These are phyloP conservation scores for Halesus radiatus DNA, from an alignment of 1,140 invertebrate genomes.

Conservation along the genomic window DNA sequence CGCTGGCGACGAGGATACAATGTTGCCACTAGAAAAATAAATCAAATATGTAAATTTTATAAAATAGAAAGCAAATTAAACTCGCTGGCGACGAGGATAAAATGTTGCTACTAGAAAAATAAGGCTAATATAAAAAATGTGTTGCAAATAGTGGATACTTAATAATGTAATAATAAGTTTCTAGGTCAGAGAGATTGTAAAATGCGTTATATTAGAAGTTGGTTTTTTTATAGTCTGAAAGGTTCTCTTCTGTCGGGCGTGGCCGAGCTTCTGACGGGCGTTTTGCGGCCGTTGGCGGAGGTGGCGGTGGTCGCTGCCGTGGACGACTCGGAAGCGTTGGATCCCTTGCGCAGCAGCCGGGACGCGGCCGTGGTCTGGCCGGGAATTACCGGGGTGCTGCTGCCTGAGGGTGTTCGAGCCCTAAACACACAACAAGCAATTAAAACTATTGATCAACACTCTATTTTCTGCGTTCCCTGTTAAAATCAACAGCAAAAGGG, in stretches of 20 bases:
- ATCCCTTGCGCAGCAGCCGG: conserved; percentile 75
- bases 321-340: conserved; percentile 78
- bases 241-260: conserved; percentile 69
- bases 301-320: conserved; percentile 64
- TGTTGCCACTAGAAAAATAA: too few species aligned
- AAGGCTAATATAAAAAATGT: too few species aligned
- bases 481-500: too few species aligned
- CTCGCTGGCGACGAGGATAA: too few species aligned
- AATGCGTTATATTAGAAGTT: not conserved
- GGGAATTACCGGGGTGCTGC: conserved; percentile 77
- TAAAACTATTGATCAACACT: too few species aligned
- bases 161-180: not conserved
- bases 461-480: too few species aligned
- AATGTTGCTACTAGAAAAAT: too few species aligned
- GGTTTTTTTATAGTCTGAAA: conserved; percentile 62
- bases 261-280: conserved; percentile 62
- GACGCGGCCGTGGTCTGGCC: conserved; percentile 74
- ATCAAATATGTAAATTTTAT: too few species aligned
- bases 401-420: conserved; percentile 79
- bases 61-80: too few species aligned
- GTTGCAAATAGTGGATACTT: too few species aligned
- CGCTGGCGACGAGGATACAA: too few species aligned
- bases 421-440: conserved; percentile 60
- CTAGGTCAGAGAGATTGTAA: not conserved
- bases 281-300: conserved; percentile 64